phyloP scores from a whole-genome alignment of 2,113 vertebrate genomes.

The Martes martes region DNA sequence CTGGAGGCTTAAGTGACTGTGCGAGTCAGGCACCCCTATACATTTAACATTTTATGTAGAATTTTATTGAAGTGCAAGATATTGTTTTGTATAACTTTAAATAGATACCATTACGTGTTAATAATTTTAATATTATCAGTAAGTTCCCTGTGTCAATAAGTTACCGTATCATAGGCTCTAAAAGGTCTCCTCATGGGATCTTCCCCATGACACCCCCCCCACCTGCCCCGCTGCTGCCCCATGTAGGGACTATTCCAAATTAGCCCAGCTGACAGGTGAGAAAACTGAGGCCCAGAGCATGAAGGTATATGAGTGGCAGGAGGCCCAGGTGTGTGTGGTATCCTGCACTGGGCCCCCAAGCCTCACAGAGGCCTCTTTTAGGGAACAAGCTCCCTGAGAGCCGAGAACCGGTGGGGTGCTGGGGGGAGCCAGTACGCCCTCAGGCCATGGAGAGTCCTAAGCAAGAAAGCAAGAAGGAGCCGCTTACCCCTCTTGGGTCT shows the following conservation, averaged over 20 bases:
- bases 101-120: background rate
- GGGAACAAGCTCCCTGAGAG: background rate
- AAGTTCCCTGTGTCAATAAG: background rate
- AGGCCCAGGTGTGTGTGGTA: background rate
- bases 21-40: background rate
- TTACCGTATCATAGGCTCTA: background rate
- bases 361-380: background rate
- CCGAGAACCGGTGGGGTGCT: accelerated
- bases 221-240: too few species aligned
- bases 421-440: background rate
- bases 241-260: background rate
- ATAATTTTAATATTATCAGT: background rate
- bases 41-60: background rate
- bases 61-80: background rate
- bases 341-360: too few species aligned
- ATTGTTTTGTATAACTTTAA: background rate
- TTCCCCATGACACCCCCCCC: background rate
- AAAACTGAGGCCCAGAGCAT: background rate
- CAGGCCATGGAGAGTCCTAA: background rate
- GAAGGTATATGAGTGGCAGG: background rate
- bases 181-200: background rate
- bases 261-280: background rate
- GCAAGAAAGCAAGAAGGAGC: background rate
- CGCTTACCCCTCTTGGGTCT: background rate
- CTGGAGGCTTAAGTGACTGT: background rate